Evolutionary conservation across 1,140 invertebrate species (phyloP), one percentile per base, ranked within the genome.

Genomic region (Chelonus insularis): DNA sequence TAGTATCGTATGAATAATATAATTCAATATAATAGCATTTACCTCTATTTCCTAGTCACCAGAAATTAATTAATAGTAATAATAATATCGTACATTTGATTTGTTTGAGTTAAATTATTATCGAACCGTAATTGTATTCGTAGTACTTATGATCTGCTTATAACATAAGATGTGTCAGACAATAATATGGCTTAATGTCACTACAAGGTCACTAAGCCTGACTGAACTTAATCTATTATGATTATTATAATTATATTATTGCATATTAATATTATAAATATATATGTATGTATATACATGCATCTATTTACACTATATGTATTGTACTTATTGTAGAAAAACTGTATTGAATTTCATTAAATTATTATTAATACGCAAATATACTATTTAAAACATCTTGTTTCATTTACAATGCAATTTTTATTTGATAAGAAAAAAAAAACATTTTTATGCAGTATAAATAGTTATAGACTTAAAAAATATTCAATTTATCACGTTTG

Each of bases 141-240:
- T 43, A 56, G 37, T 56, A 41, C 8, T 37, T 55, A 39, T 55
- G 34, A 56, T 56, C 37, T 18, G 18, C 37, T 56, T 16, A 14
- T 25, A 39, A 47, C 32, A 47, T 58, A 63, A 58, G 55, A 58
- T 63, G 61, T 63, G 61, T 63, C 55, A 52, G 61, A 63, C 61
- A 63, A 63, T 63, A 63, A 63, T 51, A 63, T 37, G 61, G 61
- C 61, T 62, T 63, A 54, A 63, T 58, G 48, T 62, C 54, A 52
- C 12, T 34, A 7, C 16, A 57, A 34, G 48, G 61, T 63, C 61
- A 54, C 55, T 63, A 54, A 63, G 61, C 61, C 61, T 63, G 61
- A 63, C 61, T 63, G 61, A 63, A 58, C 34, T 57, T 57, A 39
- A 39, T 39, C n/a, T 5, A 39, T 12, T 45, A 57, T 57, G 25